Conservation (phyloP, 2,113 vertebrate species). For the Ictalurus punctatus region DNA sequence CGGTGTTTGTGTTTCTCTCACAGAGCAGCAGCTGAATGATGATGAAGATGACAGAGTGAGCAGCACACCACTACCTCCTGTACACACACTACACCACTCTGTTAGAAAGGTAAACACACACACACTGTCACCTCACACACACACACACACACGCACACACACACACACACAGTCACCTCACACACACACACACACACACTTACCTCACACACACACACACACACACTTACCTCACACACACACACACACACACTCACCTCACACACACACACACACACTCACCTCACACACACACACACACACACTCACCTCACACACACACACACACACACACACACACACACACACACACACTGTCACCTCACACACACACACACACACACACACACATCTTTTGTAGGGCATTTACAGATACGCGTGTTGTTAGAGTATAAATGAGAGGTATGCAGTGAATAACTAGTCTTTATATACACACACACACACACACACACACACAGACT, state of each 20-base stretch:
- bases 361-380: neutral
- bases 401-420: neutral
- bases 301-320: neutral
- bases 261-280: constrained; percentile 12
- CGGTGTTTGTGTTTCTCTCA: constrained; percentile 63
- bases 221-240: neutral
- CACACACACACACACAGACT: neutral
- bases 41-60: constrained; percentile 72
- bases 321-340: neutral
- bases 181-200: neutral
- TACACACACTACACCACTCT: constrained; percentile 73
- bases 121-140: neutral
- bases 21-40: constrained; percentile 76
- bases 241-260: neutral
- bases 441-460: neutral
- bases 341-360: too few relatives aligned
- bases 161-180: too few relatives aligned
- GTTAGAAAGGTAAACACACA: constrained; percentile 80
- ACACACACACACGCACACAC: neutral
- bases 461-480: neutral
- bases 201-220: neutral
- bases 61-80: constrained; percentile 76
- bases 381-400: neutral
- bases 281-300: constrained; percentile 10
- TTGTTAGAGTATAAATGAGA: neutral